Conservation (phyloP, 2,888 invertebrate genomes). For the Mimachlamys varia region DNA sequence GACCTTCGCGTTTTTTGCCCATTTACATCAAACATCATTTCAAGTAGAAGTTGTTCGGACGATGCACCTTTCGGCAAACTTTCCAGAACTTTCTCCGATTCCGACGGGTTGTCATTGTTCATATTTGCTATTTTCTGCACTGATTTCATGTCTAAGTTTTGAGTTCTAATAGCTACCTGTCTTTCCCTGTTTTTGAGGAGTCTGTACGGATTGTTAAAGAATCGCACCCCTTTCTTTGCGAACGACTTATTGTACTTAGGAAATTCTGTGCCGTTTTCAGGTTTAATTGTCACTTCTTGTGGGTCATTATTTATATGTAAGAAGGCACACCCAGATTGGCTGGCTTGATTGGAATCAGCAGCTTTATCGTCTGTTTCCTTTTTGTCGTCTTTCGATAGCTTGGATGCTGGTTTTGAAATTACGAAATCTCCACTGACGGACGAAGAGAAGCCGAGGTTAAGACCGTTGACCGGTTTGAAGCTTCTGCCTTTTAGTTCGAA, state of each 20-base stretch:
- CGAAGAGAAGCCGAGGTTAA: conserved; percentile 17
- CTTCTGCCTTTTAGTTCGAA: conserved; percentile 50
- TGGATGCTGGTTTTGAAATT: not conserved
- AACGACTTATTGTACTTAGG: conserved; percentile 40
- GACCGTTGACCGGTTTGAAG: conserved; percentile 39
- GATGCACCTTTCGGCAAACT: conserved; percentile 48
- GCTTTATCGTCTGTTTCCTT: not conserved
- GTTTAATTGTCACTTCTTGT: not conserved
- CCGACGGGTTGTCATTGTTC: not conserved
- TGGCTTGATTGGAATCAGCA: not conserved
- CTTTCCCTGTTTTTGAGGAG: conserved; percentile 62
- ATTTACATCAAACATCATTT: conserved; percentile 71
- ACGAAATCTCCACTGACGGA: conserved; percentile 25
- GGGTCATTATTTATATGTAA: conserved; percentile 18
- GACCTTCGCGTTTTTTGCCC: conserved; percentile 54
- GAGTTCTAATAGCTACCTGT: conserved; percentile 51
- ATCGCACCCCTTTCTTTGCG: conserved; percentile 46
- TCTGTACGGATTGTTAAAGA: conserved; percentile 70
- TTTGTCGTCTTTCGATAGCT: not conserved
- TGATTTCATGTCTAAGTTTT: conserved; percentile 45
- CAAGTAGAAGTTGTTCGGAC: conserved; percentile 69
- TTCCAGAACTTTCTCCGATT: not conserved
- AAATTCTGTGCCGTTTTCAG: not conserved
- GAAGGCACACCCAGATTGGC: not conserved
- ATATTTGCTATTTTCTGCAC: conserved; percentile 48